Evolutionary conservation across 2,797 vertebrate genomes (phyloP).

Genomic region (Danio jaintianensis): DNA sequence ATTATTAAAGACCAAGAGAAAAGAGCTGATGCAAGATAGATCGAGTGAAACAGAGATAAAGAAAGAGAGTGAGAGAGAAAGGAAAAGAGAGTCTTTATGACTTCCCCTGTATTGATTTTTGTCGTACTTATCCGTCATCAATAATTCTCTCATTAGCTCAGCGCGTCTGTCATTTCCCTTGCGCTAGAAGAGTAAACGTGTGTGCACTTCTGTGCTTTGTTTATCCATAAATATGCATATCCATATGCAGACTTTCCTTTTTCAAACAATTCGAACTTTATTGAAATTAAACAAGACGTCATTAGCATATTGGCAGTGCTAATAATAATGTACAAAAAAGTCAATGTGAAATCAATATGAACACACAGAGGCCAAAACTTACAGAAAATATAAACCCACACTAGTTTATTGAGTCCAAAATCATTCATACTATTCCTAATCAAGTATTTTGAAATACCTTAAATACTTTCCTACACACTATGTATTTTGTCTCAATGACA

Average conservation of each 20-base stretch:
- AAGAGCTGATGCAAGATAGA: conserved; percentile 78
- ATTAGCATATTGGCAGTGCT: background rate
- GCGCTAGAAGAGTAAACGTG: conserved; percentile 1
- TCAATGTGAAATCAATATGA: background rate
- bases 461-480: background rate
- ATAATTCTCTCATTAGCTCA: conserved; percentile 53
- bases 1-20: conserved; percentile 91
- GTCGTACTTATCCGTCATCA: conserved; percentile 42
- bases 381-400: background rate
- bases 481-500: background rate
- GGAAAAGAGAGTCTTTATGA: conserved; percentile 51
- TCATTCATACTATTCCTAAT: too few relatives aligned
- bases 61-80: background rate
- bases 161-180: conserved; percentile 47
- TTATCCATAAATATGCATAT: conserved; percentile 12
- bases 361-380: background rate
- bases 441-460: background rate
- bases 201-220: conserved; percentile 16
- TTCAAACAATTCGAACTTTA: background rate
- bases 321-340: background rate
- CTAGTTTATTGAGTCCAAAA: background rate
- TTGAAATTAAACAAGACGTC: background rate
- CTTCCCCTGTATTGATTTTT: conserved; percentile 48
- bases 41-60: background rate
- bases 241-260: background rate